Evolutionary conservation across 1,140 invertebrate genomes (phyloP).

Genomic region (Berghia stephanieae): DNA sequence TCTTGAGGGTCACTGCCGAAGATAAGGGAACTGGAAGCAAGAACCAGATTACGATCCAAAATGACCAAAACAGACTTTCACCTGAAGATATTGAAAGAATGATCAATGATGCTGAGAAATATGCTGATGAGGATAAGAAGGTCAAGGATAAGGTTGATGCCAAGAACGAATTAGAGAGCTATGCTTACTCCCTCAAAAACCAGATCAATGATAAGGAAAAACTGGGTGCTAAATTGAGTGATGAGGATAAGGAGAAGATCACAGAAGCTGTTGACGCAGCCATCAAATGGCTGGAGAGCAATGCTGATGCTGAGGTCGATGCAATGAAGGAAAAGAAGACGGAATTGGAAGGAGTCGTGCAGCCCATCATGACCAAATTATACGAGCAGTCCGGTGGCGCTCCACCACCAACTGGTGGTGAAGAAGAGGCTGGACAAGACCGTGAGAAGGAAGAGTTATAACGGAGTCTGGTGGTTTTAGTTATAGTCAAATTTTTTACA

Average conservation of each 20-base stretch:
- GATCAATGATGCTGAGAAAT: conserved; percentile 73
- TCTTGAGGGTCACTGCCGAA: conserved; percentile 90
- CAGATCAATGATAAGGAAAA: conserved; percentile 97
- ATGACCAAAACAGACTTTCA: conserved; percentile 95
- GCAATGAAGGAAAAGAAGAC: conserved; percentile 97
- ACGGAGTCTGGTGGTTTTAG: too few relatives aligned
- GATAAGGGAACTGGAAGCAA: conserved; percentile 98
- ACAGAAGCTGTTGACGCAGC: conserved; percentile 91
- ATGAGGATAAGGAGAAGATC: conserved; percentile 93
- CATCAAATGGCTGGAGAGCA: conserved; percentile 97
- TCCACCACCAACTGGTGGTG: too few relatives aligned
- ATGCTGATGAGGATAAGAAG: conserved; percentile 47
- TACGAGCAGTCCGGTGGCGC: conserved; percentile 85
- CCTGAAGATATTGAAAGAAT: conserved; percentile 98
- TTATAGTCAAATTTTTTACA: too few relatives aligned
- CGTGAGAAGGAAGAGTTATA: too few relatives aligned
- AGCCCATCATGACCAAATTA: conserved; percentile 95
- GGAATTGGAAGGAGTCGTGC: conserved; percentile 90
- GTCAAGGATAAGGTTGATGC: conserved; percentile 93
- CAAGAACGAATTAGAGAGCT: conserved; percentile 87
- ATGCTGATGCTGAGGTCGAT: conserved; percentile 90
- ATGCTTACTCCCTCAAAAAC: conserved; percentile 97
- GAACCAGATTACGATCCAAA: conserved; percentile 98
- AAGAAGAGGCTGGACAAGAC: conserved; percentile 46
- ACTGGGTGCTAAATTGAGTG: conserved; percentile 89